Evolutionary conservation across 2,113 vertebrate species (phyloP).

Genomic region (Junco hyemalis): DNA sequence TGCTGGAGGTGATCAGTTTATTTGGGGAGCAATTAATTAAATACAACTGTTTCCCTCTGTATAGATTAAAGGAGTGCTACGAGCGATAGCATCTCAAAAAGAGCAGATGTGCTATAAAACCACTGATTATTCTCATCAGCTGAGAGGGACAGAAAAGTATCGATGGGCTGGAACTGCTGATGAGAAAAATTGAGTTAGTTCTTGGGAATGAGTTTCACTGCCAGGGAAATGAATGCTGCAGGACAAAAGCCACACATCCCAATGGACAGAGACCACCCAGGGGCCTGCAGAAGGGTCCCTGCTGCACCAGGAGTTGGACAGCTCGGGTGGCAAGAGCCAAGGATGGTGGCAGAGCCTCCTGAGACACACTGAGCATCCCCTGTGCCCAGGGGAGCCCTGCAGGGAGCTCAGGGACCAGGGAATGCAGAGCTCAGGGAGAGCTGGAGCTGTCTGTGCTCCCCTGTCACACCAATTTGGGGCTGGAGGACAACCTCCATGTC

Average conservation of each 20-base stretch:
- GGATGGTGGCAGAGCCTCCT: background rate
- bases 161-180: background rate
- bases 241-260: rapidly evolving
- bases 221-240: background rate
- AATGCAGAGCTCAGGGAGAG: background rate
- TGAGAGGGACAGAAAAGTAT: background rate
- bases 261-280: background rate
- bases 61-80: slow-evolving; percentile 33
- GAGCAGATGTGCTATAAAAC: slow-evolving; percentile 40
- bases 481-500: rapidly evolving
- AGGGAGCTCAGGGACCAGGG: rapidly evolving
- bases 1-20: slow-evolving; percentile 42
- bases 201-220: background rate
- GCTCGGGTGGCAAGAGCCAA: background rate
- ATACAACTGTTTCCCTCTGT: slow-evolving; percentile 40
- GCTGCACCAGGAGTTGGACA: background rate
- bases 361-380: background rate
- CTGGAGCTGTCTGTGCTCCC: background rate
- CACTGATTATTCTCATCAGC: slow-evolving; percentile 16
- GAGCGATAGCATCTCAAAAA: slow-evolving; percentile 6
- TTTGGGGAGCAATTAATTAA: slow-evolving; percentile 62
- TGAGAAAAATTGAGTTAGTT: background rate
- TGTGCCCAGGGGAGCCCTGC: rapidly evolving
- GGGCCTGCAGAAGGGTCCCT: background rate
- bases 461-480: background rate